These are phyloP conservation scores for Fabriciana adippe DNA, from an alignment of 2,888 invertebrate species.

Conservation along the genomic window DNA sequence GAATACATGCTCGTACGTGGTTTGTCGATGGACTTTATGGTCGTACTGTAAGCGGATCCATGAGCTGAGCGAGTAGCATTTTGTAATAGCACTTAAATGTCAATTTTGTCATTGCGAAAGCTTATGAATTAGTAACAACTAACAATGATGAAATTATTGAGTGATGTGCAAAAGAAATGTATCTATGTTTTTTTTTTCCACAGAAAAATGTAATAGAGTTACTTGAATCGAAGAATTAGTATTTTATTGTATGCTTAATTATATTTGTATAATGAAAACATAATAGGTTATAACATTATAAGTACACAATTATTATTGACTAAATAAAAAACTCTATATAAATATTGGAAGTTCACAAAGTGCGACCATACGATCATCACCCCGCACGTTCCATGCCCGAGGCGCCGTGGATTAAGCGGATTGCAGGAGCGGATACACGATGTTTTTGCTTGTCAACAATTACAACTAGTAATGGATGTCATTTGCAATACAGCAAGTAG, in stretches of 20 bases:
- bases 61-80: slow-evolving; percentile 20
- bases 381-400: slow-evolving; percentile 57
- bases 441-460: slow-evolving; percentile 61
- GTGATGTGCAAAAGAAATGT: no score
- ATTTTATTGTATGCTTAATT: no score
- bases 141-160: no score
- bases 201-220: no score
- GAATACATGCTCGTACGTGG: slow-evolving; percentile 72
- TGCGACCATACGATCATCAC: slow-evolving; percentile 37
- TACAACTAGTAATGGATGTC: slow-evolving; percentile 49
- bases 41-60: slow-evolving; percentile 43
- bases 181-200: no score
- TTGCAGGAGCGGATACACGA: slow-evolving; percentile 62
- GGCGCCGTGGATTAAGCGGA: slow-evolving; percentile 67
- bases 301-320: neutral
- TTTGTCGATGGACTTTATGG: slow-evolving; percentile 41
- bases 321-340: slow-evolving; percentile 25
- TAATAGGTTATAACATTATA: no score
- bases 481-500: neutral
- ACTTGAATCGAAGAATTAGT: no score
- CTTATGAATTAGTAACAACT: no score
- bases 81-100: neutral
- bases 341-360: slow-evolving; percentile 42
- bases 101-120: no score
- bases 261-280: no score